phyloP scores from a whole-genome alignment of 2,797 vertebrate species.

The Ambastaia sidthimunki region DNA sequence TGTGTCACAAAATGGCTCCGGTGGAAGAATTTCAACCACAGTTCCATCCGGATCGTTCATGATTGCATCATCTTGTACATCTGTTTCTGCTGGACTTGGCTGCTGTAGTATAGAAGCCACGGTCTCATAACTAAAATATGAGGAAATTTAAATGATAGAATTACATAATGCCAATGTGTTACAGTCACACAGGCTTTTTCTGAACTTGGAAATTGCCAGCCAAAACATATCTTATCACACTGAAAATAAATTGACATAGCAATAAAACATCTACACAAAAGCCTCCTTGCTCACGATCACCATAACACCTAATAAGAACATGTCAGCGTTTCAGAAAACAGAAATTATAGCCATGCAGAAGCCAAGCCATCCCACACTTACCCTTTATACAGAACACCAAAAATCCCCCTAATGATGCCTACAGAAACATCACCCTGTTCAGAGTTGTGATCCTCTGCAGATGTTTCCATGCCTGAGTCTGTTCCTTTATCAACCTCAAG shows the following conservation, averaged over 20 bases:
- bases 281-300: background rate
- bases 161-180: slow-evolving; percentile 2
- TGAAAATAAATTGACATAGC: background rate
- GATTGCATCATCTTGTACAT: slow-evolving; percentile 30
- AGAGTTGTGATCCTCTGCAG: background rate
- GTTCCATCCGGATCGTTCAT: slow-evolving; percentile 27
- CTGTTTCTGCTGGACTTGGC: slow-evolving; percentile 39
- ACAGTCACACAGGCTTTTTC: background rate
- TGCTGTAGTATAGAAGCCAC: slow-evolving; percentile 63
- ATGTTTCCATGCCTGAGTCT: background rate
- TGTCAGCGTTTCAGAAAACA: background rate
- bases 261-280: background rate
- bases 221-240: background rate
- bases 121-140: slow-evolving; percentile 64
- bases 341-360: slow-evolving; percentile 37
- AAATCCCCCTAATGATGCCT: slow-evolving; percentile 50
- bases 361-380: slow-evolving; percentile 56
- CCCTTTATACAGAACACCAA: slow-evolving; percentile 60
- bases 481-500: background rate
- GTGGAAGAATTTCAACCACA: slow-evolving; percentile 53
- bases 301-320: slow-evolving; percentile 18
- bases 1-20: slow-evolving; percentile 51
- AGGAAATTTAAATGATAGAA: slow-evolving; percentile 53
- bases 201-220: background rate
- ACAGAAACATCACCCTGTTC: slow-evolving; percentile 37